Base-by-base conservation (phyloP, 2,113 vertebrate species). In the Seriola rivoliana region DNA sequence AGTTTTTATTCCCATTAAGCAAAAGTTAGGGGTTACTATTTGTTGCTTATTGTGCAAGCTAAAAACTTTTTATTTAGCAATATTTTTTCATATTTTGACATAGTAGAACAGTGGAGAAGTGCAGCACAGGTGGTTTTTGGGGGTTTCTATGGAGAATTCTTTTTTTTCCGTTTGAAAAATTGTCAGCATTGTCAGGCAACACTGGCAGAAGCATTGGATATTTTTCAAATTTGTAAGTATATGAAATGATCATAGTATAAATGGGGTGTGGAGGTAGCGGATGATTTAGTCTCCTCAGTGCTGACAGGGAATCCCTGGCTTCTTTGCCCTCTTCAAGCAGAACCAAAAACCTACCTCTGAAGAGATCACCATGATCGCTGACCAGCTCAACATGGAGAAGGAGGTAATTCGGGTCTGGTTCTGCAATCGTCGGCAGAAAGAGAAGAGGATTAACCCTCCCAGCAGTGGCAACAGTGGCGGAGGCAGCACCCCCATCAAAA, bases 321-420 rank as follows among this genome's bases (percentile, higher is more conserved):
- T 85, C 72, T 94, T 95, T 94, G 91, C 85, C 92, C 92, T 92
- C 92, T 96, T 96, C 81, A 93, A 96, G 95, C 94, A 99, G 98
- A 99, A 99, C 96, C 98, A 99, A 97, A 99, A 99, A 97, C 98
- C 98, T 99, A 99, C 98, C 97, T 99, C 98, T 96, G 98, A 99
- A 94, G 98, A 99, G 96, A 99, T 99, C 96, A 97, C 97, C 93
- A 97, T 99, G 97, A 99, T 99, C 89, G 98, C 98, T 86, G 98
- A 99, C 94, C 98, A 99, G 95, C 97, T 99, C 92, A 99, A 97
- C 94, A 99, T 99, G 98, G 98, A 99, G 93, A 99, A 99, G 93
- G 98, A 99, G 95, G 98, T 99, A 93, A 99, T 99, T 91, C 97
- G 98, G 85, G 98, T 99, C 93, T 99, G 98, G 98, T 99, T 99